phyloP scores from a whole-genome alignment of 2,113 vertebrate species.

The Pseudonaja textilis region DNA sequence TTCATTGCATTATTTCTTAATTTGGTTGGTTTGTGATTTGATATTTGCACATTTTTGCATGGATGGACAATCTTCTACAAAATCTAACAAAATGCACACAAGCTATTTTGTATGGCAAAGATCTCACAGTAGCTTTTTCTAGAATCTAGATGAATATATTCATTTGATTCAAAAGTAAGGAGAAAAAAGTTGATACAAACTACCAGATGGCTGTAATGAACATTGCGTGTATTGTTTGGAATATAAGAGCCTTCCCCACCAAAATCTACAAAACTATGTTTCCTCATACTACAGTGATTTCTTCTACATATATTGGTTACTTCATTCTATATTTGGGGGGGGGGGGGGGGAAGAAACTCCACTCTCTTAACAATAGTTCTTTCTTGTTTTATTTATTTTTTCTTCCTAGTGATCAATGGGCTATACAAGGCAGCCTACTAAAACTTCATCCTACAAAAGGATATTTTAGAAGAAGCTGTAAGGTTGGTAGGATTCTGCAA shows the following conservation, averaged over 20 bases:
- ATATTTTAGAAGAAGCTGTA: no score
- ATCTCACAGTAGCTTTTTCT: neutral
- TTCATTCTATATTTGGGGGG: no score
- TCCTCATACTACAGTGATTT: no score
- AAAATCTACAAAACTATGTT: no score
- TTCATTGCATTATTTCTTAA: neutral
- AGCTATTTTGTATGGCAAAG: neutral
- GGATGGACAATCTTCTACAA: neutral
- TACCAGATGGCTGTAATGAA: neutral
- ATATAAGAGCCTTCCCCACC: neutral
- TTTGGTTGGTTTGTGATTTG: neutral
- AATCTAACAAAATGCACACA: neutral
- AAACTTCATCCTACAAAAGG: no score
- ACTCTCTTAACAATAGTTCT: no score
- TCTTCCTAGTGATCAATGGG: no score
- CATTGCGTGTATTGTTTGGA: neutral
- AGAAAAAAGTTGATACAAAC: neutral
- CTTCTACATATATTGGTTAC: no score
- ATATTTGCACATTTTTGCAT: neutral
- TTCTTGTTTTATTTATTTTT: no score
- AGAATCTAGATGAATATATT: neutral
- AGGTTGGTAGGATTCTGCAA: no score
- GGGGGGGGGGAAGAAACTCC: no score
- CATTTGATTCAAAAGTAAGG: neutral
- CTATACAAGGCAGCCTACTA: no score